Evolutionary conservation across 2,113 vertebrate species (phyloP).

Genomic region (Passer montanus): DNA sequence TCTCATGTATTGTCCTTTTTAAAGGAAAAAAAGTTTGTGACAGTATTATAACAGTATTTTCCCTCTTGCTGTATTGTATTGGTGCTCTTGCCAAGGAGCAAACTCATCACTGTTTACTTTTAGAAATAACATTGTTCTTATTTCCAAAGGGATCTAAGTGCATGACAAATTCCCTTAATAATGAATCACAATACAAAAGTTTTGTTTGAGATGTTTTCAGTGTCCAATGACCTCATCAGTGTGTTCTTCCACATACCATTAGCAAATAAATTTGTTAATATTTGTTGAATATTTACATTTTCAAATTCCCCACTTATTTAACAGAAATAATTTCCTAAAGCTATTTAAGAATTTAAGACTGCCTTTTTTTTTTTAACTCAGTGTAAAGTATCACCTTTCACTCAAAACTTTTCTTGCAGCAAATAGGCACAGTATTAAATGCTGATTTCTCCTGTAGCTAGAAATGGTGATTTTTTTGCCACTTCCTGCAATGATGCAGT

Average conservation of each 20-base stretch:
- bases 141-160: neutral
- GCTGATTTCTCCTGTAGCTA: neutral
- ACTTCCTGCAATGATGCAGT: neutral
- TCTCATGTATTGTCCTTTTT: neutral
- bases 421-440: neutral
- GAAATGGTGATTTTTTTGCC: neutral
- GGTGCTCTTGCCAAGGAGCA: neutral
- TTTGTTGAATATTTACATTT: neutral
- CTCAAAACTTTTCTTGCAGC: neutral
- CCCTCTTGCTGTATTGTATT: neutral
- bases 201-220: neutral
- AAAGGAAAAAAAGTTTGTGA: neutral
- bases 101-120: constrained; percentile 17
- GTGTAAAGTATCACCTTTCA: neutral
- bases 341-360: neutral
- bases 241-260: neutral
- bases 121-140: neutral
- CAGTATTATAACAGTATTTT: neutral
- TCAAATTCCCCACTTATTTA: neutral
- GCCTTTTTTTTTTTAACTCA: neutral
- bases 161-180: neutral
- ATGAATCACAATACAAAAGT: neutral
- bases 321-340: neutral
- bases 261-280: neutral
- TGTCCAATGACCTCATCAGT: neutral